phyloP scores from a whole-genome alignment of 2,797 vertebrate genomes.

The Oceanodroma leucorhoa region DNA sequence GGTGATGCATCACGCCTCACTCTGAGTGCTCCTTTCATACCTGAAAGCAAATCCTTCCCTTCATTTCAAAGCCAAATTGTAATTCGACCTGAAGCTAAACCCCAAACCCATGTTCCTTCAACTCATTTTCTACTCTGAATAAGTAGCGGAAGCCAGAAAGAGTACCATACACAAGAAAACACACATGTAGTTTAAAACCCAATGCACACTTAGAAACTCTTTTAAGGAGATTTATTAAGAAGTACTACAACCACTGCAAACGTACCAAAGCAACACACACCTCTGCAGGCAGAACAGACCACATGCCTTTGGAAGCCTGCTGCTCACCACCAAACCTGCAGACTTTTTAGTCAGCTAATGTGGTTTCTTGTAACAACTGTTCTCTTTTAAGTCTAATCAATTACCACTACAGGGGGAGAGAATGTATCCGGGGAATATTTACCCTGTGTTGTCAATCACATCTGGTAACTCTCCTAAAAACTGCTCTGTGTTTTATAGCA shows the following conservation, averaged over 20 bases:
- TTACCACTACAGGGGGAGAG: not conserved
- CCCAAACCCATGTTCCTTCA: not conserved
- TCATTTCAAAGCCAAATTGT: not conserved
- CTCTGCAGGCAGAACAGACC: not conserved
- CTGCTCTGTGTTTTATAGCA: rapidly evolving
- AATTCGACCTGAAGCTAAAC: not conserved
- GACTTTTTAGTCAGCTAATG: not conserved
- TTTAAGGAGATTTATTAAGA: not conserved
- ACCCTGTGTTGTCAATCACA: not conserved
- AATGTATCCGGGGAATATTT: not conserved
- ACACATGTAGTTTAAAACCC: not conserved
- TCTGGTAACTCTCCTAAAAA: not conserved
- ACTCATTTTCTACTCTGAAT: not conserved
- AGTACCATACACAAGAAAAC: not conserved
- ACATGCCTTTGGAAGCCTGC: rapidly evolving
- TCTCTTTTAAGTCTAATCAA: not conserved
- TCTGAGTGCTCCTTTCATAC: not conserved
- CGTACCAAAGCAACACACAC: not conserved
- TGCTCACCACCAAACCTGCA: not conserved
- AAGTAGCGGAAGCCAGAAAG: not conserved
- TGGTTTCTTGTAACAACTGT: not conserved
- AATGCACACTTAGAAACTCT: not conserved
- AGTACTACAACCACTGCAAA: not conserved
- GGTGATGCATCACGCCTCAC: rapidly evolving
- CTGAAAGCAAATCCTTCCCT: not conserved